These are phyloP conservation scores for Cosmopolites sordidus DNA, from an alignment of 2,888 invertebrate species.

Conservation along the genomic window DNA sequence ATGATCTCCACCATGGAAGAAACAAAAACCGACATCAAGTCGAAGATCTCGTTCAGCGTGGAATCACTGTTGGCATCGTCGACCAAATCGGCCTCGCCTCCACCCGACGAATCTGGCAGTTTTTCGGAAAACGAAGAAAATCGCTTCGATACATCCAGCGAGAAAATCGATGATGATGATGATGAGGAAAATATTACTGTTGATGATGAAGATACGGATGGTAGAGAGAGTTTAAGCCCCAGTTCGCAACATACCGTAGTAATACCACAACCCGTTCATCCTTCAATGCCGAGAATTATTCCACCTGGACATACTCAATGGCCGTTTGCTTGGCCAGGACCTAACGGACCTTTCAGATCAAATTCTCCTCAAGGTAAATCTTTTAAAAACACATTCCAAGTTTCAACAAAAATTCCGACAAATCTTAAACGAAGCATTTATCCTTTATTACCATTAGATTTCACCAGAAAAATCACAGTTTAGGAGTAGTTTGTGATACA, in stretches of 20 bases:
- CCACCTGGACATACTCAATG: slow-evolving; percentile 53
- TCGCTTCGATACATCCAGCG: slow-evolving; percentile 33
- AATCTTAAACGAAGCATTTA: no score
- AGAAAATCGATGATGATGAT: slow-evolving; percentile 49
- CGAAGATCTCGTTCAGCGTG: slow-evolving; percentile 71
- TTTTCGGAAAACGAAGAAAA: slow-evolving; percentile 31
- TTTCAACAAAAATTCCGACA: no score
- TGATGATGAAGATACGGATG: slow-evolving; percentile 47
- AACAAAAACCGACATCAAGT: slow-evolving; percentile 50
- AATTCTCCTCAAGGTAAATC: slow-evolving; percentile 59
- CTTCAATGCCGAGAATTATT: slow-evolving; percentile 56
- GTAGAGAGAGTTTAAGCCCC: slow-evolving; percentile 49
- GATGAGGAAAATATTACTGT: slow-evolving; percentile 47
- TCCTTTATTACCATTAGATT: no score
- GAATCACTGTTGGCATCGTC: slow-evolving; percentile 56
- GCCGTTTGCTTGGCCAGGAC: slow-evolving; percentile 60
- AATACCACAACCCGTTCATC: slow-evolving; percentile 63
- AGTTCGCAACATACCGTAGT: slow-evolving; percentile 58
- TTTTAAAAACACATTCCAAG: no score
- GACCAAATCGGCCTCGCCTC: slow-evolving; percentile 31
- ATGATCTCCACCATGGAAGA: slow-evolving; percentile 42
- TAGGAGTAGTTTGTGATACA: no score
- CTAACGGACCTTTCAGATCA: slow-evolving; percentile 59
- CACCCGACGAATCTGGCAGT: slow-evolving; percentile 29
- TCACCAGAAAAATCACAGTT: no score